phyloP scores from a whole-genome alignment of 2,113 vertebrate genomes.

The Catharus minimus region DNA sequence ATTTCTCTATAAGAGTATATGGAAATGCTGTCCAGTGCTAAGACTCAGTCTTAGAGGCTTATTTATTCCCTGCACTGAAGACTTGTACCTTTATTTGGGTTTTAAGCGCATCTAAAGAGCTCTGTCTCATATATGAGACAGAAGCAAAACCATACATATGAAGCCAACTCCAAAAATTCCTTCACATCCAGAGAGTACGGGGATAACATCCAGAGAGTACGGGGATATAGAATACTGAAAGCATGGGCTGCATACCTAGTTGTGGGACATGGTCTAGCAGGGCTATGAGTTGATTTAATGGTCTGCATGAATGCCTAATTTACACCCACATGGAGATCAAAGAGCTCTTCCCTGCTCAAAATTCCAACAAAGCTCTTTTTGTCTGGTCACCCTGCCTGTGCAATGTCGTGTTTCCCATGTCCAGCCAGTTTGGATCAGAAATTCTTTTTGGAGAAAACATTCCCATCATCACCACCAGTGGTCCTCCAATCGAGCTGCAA shows the following conservation, averaged over 20 bases:
- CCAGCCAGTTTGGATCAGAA: background rate
- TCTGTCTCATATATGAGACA: background rate
- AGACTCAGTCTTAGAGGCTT: background rate
- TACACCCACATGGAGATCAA: background rate
- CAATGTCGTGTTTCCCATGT: background rate
- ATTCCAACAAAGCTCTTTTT: background rate
- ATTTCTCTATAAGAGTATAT: background rate
- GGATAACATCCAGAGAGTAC: background rate
- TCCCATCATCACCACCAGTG: background rate
- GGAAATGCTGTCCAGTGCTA: background rate
- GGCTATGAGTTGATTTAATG: background rate
- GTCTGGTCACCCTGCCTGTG: background rate
- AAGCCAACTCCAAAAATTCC: background rate
- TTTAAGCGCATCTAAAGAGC: background rate
- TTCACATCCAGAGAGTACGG: background rate
- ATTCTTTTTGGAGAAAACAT: background rate
- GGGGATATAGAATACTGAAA: background rate
- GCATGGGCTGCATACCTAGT: background rate
- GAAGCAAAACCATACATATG: background rate
- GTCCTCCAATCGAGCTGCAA: background rate
- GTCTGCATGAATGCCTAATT: background rate
- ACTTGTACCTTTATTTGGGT: background rate
- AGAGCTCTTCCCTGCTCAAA: background rate
- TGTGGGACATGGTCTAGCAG: background rate
- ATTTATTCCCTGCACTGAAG: background rate